Conservation (phyloP, 2,113 vertebrate genomes). For the Gadus macrocephalus region DNA sequence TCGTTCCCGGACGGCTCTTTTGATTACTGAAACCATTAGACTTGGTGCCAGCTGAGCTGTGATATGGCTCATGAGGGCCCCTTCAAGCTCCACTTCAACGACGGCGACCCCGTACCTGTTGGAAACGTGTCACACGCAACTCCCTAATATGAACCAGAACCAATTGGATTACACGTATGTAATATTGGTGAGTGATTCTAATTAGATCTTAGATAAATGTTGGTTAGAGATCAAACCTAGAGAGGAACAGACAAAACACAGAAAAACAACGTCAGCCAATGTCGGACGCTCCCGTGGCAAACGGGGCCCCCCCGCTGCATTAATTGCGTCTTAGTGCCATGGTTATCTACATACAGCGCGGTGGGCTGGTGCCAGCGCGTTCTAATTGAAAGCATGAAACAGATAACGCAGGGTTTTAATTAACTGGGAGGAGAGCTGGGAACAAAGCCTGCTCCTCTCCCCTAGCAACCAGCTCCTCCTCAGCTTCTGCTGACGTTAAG, state of each 20-base stretch:
- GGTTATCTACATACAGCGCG: constrained; percentile 56
- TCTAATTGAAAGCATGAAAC: constrained; percentile 71
- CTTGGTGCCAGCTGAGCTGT: constrained; percentile 23
- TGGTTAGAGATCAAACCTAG: constrained; percentile 7
- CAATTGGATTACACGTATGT: too few relatives aligned
- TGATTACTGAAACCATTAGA: constrained; percentile 33
- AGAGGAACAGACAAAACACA: constrained; percentile 26
- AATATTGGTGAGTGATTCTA: too few relatives aligned
- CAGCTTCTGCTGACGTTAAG: constrained; percentile 51
- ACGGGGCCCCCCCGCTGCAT: constrained; percentile 20
- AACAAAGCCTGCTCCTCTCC: constrained; percentile 56
- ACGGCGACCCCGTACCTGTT: constrained; percentile 13
- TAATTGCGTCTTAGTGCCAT: constrained; percentile 61
- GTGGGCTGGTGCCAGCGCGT: constrained; percentile 55
- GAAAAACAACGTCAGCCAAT: constrained; percentile 38
- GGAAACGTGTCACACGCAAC: too few relatives aligned
- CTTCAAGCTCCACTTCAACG: constrained; percentile 17
- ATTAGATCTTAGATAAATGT: too few relatives aligned
- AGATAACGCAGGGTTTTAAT: constrained; percentile 70
- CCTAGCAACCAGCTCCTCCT: constrained; percentile 64
- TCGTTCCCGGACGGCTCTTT: constrained; percentile 36
- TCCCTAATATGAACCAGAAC: too few relatives aligned
- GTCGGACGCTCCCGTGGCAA: constrained; percentile 36
- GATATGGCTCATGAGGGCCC: constrained; percentile 1
- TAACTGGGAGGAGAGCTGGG: constrained; percentile 56